Percentiles rank a stretch among this genome's conserved stretches.
Evolutionary conservation across 1,140 invertebrate genomes (phyloP).

Genomic region (Caerostris darwini): DNA sequence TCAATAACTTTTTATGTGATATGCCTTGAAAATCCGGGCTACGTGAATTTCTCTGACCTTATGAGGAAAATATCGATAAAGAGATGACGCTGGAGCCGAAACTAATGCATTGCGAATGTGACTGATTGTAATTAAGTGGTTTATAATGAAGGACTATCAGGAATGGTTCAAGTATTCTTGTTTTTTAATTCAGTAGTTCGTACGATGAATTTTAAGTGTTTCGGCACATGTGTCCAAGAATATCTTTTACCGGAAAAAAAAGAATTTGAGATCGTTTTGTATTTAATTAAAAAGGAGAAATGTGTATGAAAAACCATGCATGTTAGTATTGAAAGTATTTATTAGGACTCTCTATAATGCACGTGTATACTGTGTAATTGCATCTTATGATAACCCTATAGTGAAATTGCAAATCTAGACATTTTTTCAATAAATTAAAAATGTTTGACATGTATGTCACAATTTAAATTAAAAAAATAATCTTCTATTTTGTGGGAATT

Average conservation of each 20-base stretch:
- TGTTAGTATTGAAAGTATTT: too few relatives aligned
- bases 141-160: conserved; percentile 44
- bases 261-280: not conserved
- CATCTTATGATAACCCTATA: too few relatives aligned
- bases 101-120: conserved; percentile 31
- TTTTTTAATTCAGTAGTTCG: not conserved
- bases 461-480: too few relatives aligned
- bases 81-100: conserved; percentile 2
- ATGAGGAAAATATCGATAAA: not conserved
- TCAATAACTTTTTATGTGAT: conserved; percentile 26
- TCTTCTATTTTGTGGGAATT: too few relatives aligned
- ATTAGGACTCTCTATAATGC: too few relatives aligned
- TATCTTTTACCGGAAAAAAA: not conserved
- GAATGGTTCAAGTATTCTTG: not conserved
- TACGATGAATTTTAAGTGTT: conserved; percentile 45
- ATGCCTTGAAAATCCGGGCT: not conserved
- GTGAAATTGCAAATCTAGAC: too few relatives aligned
- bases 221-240: conserved; percentile 19
- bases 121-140: conserved; percentile 58
- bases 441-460: too few relatives aligned
- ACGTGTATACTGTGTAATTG: too few relatives aligned
- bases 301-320: too few relatives aligned
- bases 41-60: not conserved
- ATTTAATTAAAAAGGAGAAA: too few relatives aligned
- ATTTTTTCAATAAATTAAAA: too few relatives aligned